Conservation (phyloP, 2,888 invertebrate genomes). For the Hirtodrosophila trivittata region DNA sequence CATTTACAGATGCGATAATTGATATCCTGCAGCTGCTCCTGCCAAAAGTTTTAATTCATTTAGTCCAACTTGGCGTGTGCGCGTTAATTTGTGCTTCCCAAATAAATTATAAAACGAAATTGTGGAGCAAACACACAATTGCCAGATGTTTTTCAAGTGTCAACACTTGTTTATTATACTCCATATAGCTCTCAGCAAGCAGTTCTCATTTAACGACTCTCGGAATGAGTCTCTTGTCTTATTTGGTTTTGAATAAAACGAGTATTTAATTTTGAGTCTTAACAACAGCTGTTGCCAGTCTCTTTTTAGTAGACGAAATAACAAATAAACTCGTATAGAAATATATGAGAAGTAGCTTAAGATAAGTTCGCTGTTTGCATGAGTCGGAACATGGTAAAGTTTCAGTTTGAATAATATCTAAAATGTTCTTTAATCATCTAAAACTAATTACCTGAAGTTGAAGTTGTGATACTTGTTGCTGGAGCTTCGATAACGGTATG, state of each 20-base stretch:
- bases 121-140: conserved; percentile 18
- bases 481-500: no score
- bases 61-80: conserved; percentile 40
- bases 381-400: no score
- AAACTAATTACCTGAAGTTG: no score
- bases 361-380: no score
- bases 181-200: conserved; percentile 13
- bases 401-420: no score
- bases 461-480: no score
- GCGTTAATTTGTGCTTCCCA: conserved; percentile 32
- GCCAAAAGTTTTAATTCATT: conserved; percentile 29
- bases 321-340: no score
- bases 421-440: no score
- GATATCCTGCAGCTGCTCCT: conserved; percentile 39
- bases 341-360: no score
- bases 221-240: not conserved
- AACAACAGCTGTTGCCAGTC: conserved; percentile 26
- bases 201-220: conserved; percentile 6
- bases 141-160: conserved; percentile 40
- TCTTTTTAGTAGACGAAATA: no score
- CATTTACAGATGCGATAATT: conserved; percentile 58
- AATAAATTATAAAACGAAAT: conserved; percentile 53
- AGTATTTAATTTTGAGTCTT: conserved; percentile 2
- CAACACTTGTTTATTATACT: conserved; percentile 31
- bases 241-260: conserved; percentile 25